phyloP scores from a whole-genome alignment of 2,113 vertebrate species.

The Leptobrachium ailaonicum region DNA sequence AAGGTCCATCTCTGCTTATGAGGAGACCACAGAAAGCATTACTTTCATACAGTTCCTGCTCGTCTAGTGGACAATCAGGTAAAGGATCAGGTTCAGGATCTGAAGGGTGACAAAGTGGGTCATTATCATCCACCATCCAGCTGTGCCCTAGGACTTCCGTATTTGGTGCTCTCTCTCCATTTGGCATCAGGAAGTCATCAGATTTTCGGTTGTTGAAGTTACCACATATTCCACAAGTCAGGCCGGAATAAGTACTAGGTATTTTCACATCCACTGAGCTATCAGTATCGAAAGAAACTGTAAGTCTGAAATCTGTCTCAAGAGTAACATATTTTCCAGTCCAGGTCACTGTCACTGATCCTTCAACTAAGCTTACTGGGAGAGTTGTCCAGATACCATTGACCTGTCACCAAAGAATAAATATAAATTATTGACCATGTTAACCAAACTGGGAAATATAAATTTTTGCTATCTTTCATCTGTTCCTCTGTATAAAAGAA shows the following conservation, averaged over 20 bases:
- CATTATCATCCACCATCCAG: slow-evolving; percentile 54
- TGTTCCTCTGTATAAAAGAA: neutral
- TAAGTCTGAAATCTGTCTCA: slow-evolving; percentile 62
- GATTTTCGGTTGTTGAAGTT: slow-evolving; percentile 64
- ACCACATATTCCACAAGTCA: slow-evolving; percentile 72
- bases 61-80: slow-evolving; percentile 54
- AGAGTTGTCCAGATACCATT: slow-evolving; percentile 72
- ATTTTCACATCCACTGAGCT: slow-evolving; percentile 62
- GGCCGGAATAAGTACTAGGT: slow-evolving; percentile 59
- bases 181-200: slow-evolving; percentile 61
- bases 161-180: slow-evolving; percentile 46
- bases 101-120: slow-evolving; percentile 19
- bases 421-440: neutral
- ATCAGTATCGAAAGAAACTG: slow-evolving; percentile 58
- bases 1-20: slow-evolving; percentile 61
- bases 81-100: slow-evolving; percentile 45
- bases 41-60: slow-evolving; percentile 54
- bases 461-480: neutral
- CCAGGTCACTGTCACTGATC: slow-evolving; percentile 54
- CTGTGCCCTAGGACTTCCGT: slow-evolving; percentile 55
- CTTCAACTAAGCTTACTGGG: slow-evolving; percentile 60
- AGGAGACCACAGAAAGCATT: slow-evolving; percentile 67
- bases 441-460: neutral
- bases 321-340: slow-evolving; percentile 59
- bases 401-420: slow-evolving; percentile 57